A percentile compares a stretch with the other conserved stretches of the same genome.
These are phyloP conservation scores for rabbit (Oryctolagus cuniculus) DNA, from an alignment of 2,113 vertebrate genomes.

Conservation along the genomic window DNA sequence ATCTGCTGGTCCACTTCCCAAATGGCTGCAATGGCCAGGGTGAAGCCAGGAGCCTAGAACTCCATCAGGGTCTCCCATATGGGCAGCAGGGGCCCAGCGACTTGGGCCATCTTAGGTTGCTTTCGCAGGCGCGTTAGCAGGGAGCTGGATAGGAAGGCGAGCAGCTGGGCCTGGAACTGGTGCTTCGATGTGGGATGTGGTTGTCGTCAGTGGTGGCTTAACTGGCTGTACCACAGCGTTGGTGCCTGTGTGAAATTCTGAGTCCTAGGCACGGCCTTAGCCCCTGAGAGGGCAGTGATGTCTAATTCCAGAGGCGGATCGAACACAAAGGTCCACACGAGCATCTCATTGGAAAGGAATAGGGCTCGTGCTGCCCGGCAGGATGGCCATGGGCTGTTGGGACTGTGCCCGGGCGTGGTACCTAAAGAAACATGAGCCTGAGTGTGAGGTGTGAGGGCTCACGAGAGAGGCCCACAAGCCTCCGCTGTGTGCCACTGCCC, in stretches of 20 bases:
- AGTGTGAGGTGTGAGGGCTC: not conserved
- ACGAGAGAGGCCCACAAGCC: not conserved
- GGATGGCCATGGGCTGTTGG: not conserved
- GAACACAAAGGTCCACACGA: fast-evolving
- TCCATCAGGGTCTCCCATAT: too few relatives aligned
- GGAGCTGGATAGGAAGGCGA: too few relatives aligned
- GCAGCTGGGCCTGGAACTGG: too few relatives aligned
- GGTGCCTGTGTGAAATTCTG: not conserved
- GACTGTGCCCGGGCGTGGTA: not conserved
- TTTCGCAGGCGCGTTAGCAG: too few relatives aligned
- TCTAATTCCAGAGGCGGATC: not conserved
- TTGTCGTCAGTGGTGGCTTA: too few relatives aligned
- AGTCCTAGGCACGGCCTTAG: not conserved
- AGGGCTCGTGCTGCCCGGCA: not conserved
- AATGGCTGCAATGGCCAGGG: too few relatives aligned
- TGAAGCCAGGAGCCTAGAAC: too few relatives aligned
- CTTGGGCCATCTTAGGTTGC: too few relatives aligned
- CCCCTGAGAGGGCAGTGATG: not conserved
- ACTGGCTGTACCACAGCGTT: too few relatives aligned
- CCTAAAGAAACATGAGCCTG: not conserved
- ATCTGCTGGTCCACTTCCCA: too few relatives aligned
- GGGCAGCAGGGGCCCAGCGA: too few relatives aligned
- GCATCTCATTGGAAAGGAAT: not conserved
- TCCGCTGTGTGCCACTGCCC: not conserved
- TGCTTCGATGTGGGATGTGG: too few relatives aligned